Conservation (phyloP, 2,113 vertebrate species). For the Scalopus aquaticus region DNA sequence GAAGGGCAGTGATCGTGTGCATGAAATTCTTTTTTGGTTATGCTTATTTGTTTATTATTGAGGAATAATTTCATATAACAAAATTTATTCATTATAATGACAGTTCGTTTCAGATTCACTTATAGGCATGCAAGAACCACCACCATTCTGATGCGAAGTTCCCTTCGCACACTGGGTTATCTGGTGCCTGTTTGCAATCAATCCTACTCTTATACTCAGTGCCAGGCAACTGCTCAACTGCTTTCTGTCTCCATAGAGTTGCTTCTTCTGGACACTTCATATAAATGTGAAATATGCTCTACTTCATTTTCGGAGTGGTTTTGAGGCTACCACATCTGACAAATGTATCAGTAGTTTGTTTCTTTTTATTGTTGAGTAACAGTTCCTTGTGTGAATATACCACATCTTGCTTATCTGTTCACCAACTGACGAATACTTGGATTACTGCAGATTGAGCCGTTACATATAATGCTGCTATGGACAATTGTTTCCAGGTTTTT, state of each 20-base stretch:
- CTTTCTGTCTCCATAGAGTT: not conserved
- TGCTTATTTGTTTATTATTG: not conserved
- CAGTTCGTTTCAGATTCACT: not conserved
- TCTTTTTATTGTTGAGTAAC: not conserved
- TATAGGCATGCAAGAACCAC: fast-evolving
- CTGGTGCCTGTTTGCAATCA: not conserved
- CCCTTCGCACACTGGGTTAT: not conserved
- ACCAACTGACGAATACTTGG: not conserved
- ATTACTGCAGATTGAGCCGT: not conserved
- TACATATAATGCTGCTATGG: not conserved
- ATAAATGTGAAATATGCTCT: not conserved
- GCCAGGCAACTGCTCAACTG: not conserved
- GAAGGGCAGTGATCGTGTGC: not conserved
- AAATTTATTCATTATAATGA: not conserved
- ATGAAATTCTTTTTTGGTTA: not conserved
- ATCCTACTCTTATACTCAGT: not conserved
- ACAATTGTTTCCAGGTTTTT: not conserved
- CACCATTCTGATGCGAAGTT: not conserved
- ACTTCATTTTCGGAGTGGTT: not conserved
- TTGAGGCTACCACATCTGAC: not conserved
- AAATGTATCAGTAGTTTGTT: not conserved
- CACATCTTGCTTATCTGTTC: not conserved
- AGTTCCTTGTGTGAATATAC: not conserved
- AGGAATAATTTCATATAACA: not conserved
- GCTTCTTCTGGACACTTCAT: not conserved